These are phyloP conservation scores for Trichoplusia ni DNA, from an alignment of 1,140 invertebrate genomes.

Conservation along the genomic window DNA sequence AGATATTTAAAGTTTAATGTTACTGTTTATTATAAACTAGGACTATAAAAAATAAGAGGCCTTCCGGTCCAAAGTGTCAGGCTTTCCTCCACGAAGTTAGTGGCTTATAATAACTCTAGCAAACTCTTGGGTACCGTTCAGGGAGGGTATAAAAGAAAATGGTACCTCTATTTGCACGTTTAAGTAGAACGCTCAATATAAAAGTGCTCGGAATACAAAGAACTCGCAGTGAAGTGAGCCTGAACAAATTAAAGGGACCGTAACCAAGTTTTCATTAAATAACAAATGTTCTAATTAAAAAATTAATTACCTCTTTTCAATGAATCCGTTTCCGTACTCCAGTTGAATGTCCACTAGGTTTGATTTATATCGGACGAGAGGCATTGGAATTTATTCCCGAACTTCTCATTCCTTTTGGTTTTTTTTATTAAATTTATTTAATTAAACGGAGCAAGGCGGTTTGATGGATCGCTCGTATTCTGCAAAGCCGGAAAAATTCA, in stretches of 20 bases:
- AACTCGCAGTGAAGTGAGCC: constrained; percentile 5
- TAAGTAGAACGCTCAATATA: constrained; percentile 3
- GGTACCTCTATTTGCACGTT: constrained; percentile 19
- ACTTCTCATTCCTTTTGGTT: neutral
- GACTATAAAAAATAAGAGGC: too few species aligned
- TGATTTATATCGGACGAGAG: constrained; percentile 5
- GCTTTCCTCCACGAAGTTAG: too few species aligned
- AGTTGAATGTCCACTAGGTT: constrained; percentile 7
- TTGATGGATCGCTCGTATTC: neutral
- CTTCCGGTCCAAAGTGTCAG: too few species aligned
- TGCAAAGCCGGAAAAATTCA: neutral
- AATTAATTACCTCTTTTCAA: constrained; percentile 16
- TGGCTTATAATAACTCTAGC: constrained; percentile 2
- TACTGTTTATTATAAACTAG: too few species aligned
- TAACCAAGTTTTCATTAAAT: constrained; percentile 26
- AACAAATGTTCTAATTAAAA: constrained; percentile 27
- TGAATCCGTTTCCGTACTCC: constrained; percentile 17
- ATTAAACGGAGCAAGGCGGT: neutral
- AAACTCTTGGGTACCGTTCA: neutral
- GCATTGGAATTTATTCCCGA: neutral
- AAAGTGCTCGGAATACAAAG: constrained; percentile 11
- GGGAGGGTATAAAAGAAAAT: constrained; percentile 7
- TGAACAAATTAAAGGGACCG: constrained; percentile 17
- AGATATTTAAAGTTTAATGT: too few species aligned
- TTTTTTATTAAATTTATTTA: constrained; percentile 5